These are phyloP conservation scores for Varanus komodoensis DNA, from an alignment of 2,113 vertebrate genomes.

Conservation along the genomic window DNA sequence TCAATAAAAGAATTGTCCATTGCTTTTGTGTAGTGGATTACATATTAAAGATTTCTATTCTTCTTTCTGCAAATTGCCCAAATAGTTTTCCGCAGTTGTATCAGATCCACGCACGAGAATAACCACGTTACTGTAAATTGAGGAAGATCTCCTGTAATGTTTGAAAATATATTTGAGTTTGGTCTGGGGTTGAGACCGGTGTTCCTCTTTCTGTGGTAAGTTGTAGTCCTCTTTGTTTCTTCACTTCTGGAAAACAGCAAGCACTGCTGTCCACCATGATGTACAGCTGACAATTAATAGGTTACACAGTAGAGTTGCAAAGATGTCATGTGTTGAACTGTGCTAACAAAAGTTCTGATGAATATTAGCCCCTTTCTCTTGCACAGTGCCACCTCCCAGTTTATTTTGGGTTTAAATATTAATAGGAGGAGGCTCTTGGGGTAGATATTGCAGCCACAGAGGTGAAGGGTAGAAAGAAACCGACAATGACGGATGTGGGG, in stretches of 20 bases:
- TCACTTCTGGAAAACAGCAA: rapidly evolving
- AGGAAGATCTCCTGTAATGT: not conserved
- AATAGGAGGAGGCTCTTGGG: conserved; percentile 51
- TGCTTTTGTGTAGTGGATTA: not conserved
- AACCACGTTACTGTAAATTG: not conserved
- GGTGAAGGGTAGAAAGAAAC: not conserved
- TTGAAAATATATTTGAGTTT: not conserved
- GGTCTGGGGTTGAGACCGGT: not conserved
- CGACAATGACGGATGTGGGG: conserved; percentile 76
- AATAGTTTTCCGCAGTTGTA: not conserved
- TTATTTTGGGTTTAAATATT: conserved; percentile 79
- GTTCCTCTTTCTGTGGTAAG: not conserved
- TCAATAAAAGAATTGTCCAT: conserved; percentile 92
- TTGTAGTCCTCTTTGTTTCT: not conserved
- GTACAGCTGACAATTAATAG: conserved; percentile 43
- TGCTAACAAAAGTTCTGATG: not conserved
- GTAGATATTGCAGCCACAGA: conserved; percentile 24
- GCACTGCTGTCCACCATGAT: not conserved
- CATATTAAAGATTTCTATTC: not conserved
- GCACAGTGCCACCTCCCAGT: conserved; percentile 26
- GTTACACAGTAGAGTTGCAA: conserved; percentile 33
- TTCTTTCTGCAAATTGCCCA: not conserved
- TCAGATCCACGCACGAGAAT: too few relatives aligned
- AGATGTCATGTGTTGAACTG: not conserved
- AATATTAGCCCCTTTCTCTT: not conserved